Conservation (phyloP, 2,113 vertebrate species). For the Cryptomyrus ogoouensis region DNA sequence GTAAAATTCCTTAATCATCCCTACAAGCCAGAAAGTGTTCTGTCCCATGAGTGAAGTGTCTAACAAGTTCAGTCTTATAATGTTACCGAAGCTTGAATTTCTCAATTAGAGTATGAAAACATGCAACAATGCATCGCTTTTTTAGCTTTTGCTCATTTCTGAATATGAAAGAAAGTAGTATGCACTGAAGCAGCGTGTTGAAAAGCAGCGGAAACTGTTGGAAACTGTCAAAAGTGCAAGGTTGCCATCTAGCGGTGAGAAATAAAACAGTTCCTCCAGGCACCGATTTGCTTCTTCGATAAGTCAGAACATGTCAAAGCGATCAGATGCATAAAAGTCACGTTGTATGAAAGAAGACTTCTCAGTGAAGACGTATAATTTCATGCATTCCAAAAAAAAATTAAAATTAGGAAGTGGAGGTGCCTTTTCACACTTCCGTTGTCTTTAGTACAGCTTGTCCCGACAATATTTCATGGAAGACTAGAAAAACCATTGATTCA, state of each 20-base stretch:
- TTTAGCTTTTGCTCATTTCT: constrained; percentile 5
- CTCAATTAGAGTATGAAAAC: background rate
- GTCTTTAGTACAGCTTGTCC: background rate
- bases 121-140: background rate
- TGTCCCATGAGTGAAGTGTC: background rate
- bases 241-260: constrained; percentile 44
- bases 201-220: background rate
- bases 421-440: background rate
- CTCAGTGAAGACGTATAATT: background rate
- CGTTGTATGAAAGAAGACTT: background rate
- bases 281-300: background rate
- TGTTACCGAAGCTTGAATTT: constrained; percentile 16
- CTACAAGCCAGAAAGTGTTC: background rate
- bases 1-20: constrained; percentile 10
- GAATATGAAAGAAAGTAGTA: background rate
- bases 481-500: background rate
- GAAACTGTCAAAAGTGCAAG: constrained; percentile 33
- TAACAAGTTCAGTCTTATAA: constrained; percentile 4
- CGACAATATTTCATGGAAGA: background rate
- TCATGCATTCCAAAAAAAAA: background rate
- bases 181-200: background rate
- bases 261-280: background rate
- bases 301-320: background rate
- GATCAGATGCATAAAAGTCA: background rate
- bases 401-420: background rate